phyloP scores from a whole-genome alignment of 2,888 invertebrate genomes.

The Drosophila phalerata region DNA sequence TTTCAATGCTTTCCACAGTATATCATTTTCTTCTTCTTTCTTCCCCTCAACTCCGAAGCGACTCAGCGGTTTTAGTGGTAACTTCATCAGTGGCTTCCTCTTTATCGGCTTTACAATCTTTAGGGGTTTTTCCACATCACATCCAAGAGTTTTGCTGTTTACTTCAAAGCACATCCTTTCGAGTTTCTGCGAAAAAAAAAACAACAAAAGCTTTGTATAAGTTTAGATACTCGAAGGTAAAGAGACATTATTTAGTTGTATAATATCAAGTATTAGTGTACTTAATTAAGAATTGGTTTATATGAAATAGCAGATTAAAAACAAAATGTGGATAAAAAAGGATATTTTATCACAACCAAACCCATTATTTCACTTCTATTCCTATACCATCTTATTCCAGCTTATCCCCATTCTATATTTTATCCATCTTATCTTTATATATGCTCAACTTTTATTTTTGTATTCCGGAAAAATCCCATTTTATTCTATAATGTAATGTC shows the following conservation, averaged over 20 bases:
- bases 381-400: too few relatives aligned
- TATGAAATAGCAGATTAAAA: too few relatives aligned
- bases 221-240: background rate
- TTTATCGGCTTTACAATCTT: slow-evolving; percentile 11
- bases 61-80: background rate
- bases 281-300: too few relatives aligned
- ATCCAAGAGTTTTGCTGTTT: background rate
- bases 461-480: too few relatives aligned
- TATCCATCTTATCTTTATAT: too few relatives aligned
- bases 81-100: background rate
- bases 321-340: too few relatives aligned
- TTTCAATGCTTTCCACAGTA: slow-evolving; percentile 8
- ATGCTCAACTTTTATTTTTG: too few relatives aligned
- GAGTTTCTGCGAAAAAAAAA: background rate
- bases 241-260: background rate
- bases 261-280: too few relatives aligned
- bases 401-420: too few relatives aligned
- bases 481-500: too few relatives aligned
- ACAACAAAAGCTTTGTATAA: background rate
- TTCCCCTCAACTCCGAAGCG: slow-evolving; percentile 15
- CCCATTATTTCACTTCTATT: too few relatives aligned
- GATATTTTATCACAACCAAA: too few relatives aligned
- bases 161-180: background rate
- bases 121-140: background rate
- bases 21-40: slow-evolving; percentile 7